These are phyloP conservation scores for Thecocarcelia acutangulata DNA, from an alignment of 2,888 invertebrate species.

Conservation along the genomic window DNA sequence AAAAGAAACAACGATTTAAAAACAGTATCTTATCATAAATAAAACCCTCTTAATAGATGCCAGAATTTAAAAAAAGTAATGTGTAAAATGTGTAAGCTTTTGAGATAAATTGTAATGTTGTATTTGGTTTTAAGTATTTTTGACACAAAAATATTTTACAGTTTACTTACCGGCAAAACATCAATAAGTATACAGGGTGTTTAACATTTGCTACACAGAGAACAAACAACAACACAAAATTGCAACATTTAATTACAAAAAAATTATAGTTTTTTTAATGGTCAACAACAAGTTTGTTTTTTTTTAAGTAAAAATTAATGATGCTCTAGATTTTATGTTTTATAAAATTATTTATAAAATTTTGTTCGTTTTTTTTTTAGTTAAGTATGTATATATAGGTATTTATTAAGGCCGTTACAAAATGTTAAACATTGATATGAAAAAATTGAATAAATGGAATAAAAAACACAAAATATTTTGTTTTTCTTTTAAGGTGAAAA, in stretches of 20 bases:
- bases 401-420: conserved; percentile 35
- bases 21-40: conserved; percentile 12
- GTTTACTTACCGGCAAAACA: conserved; percentile 79
- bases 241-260: conserved; percentile 77
- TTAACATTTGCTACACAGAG: conserved; percentile 80
- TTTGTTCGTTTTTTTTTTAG: conserved; percentile 11
- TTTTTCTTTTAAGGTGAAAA: conserved; percentile 18
- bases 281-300: conserved; percentile 67
- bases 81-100: conserved; percentile 63
- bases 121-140: conserved; percentile 57
- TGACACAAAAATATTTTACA: conserved; percentile 55
- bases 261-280: conserved; percentile 65
- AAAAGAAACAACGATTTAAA: conserved; percentile 10
- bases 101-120: conserved; percentile 48
- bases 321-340: conserved; percentile 47
- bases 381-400: conserved; percentile 10
- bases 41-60: conserved; percentile 42
- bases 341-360: conserved; percentile 17
- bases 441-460: conserved; percentile 65
- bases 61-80: conserved; percentile 27
- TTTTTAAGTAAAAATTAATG: conserved; percentile 52
- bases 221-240: conserved; percentile 75
- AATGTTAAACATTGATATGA: conserved; percentile 56
- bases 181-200: conserved; percentile 80
- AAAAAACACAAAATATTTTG: conserved; percentile 62